These are phyloP conservation scores for Papilio polytes DNA, from an alignment of 1,140 invertebrate genomes.

Conservation along the genomic window DNA sequence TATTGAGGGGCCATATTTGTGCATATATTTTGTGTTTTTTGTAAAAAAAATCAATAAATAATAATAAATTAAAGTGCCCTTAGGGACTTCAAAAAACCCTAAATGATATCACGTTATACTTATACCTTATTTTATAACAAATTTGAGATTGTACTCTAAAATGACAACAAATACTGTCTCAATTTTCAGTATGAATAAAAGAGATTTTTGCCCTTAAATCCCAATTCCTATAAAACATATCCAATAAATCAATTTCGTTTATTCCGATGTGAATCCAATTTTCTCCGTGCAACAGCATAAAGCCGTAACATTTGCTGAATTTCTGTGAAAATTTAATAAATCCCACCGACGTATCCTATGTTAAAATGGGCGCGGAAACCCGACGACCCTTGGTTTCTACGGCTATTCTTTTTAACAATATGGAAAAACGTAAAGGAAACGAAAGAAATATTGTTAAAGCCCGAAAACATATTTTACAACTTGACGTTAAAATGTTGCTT, in stretches of 20 bases:
- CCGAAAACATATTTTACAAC: background rate
- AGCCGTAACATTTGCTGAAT: conserved; percentile 30
- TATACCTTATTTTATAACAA: no score
- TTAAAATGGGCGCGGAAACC: conserved; percentile 37
- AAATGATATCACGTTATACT: no score
- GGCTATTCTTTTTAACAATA: conserved; percentile 36
- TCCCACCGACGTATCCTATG: conserved; percentile 40
- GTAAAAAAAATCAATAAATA: no score
- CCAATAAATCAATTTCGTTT: conserved; percentile 17
- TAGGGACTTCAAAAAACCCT: no score
- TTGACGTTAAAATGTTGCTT: background rate
- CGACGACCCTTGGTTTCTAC: conserved; percentile 39
- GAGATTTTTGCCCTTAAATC: background rate
- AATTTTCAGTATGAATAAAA: background rate
- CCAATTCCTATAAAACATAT: conserved; percentile 11
- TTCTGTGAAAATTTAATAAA: conserved; percentile 45
- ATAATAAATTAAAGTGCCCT: no score
- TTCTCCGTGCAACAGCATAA: conserved; percentile 13
- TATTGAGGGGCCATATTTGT: no score
- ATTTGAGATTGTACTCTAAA: background rate
- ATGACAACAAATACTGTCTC: background rate
- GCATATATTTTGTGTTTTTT: no score
- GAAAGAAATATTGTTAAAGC: background rate
- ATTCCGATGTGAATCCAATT: conserved; percentile 23
- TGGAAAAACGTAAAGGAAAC: conserved; percentile 11